Conservation (phyloP, 1,140 invertebrate genomes). For the Philaenus spumarius region DNA sequence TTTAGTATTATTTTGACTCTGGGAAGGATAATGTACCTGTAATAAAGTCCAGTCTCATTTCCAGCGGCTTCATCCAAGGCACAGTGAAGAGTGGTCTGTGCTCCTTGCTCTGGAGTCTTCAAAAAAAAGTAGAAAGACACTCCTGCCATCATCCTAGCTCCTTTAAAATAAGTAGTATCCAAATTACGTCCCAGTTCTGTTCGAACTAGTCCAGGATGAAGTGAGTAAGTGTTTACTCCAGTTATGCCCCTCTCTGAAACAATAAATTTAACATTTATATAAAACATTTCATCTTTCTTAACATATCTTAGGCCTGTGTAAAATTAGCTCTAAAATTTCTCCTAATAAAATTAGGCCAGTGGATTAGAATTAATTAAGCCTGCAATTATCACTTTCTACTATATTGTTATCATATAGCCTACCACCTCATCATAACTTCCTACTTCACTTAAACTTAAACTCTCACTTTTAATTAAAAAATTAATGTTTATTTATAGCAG, state of each 20-base stretch:
- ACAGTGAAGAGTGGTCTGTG: slow-evolving; percentile 74
- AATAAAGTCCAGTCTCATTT: slow-evolving; percentile 55
- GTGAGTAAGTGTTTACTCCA: slow-evolving; percentile 53
- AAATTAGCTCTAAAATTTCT: no score
- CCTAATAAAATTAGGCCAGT: no score
- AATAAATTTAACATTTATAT: neutral
- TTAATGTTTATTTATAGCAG: no score
- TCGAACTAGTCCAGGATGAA: slow-evolving; percentile 65
- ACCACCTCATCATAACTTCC: no score
- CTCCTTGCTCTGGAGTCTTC: slow-evolving; percentile 59
- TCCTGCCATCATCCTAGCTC: slow-evolving; percentile 33
- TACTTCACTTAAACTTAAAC: no score
- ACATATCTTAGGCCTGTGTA: no score
- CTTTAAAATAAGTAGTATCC: slow-evolving; percentile 42
- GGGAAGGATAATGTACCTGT: slow-evolving; percentile 48
- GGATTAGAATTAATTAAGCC: no score
- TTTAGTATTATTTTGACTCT: no score
- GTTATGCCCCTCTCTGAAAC: slow-evolving; percentile 33
- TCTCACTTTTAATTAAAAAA: no score
- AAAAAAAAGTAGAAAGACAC: slow-evolving; percentile 40
- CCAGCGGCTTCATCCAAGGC: slow-evolving; percentile 60
- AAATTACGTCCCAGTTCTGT: slow-evolving; percentile 69
- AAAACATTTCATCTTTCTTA: no score
- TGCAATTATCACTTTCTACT: no score
- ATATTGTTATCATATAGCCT: no score